Evolutionary conservation across 2,888 invertebrate species (phyloP), one percentile per base, ranked within the genome.

Genomic region (Brenthis ino): DNA sequence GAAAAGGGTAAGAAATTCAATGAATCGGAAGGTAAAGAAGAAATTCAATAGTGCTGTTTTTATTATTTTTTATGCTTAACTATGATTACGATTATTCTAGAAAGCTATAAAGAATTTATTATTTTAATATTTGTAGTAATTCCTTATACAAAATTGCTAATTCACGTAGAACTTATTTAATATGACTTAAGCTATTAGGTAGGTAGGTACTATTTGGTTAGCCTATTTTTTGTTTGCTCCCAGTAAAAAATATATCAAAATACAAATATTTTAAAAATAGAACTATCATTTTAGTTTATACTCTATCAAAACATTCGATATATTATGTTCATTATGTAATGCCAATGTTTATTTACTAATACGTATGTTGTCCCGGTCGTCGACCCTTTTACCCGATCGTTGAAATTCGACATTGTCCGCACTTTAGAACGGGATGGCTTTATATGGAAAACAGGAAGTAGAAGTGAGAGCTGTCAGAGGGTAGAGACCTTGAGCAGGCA

Each of bases 401-500:
- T 77, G 79, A 90, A 88, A 84, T 93, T 93, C 92, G 92, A 88
- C 85, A 81, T 79, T 84, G 81, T 83, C 85, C 92, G 92, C 81
- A 80, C 74, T 86, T 80, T 76, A 85, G 88, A 93, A 74, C 64
- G 79, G 83, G 92, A 91, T 77, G 77, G 84, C 76, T 78, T 80
- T 85, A 90, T 86, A 75, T 82, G 77, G 77, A 75, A 79, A 69
- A 69, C 78, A 60, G 57, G 70, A 80, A 81, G 88, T 82, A 84
- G 76, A 87, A 92, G 81, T 77, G 86, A 80, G 82, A 80, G 74
- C 71, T 74, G 77, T 75, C 78, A 74, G 87, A 87, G 92, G 92
- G 92, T 91, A 91, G 92, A 91, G 92, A 93, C 93, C 93, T 93
- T 93, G 93, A 93, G 92, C 89, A 87, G 86, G 91, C 91, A 89